A percentile compares a stretch with the other conserved stretches of the same genome.
phyloP scores from a whole-genome alignment of 2,113 vertebrate genomes.

The Rhea americana region DNA sequence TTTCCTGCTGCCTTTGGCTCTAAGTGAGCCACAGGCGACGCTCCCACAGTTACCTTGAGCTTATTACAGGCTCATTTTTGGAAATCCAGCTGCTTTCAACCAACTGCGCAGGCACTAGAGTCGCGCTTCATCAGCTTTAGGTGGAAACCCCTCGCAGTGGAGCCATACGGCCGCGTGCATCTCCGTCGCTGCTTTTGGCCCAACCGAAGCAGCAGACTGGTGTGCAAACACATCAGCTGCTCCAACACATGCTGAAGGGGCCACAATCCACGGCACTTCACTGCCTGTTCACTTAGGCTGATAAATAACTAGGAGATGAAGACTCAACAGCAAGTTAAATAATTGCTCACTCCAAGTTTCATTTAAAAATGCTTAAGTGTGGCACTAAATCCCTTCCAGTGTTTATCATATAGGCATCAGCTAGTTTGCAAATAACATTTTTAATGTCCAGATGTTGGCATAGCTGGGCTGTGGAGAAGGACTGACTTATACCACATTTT shows the following conservation, averaged over 20 bases:
- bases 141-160: neutral
- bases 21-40: neutral
- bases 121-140: neutral
- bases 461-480: neutral
- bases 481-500: neutral
- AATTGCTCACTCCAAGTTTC: neutral
- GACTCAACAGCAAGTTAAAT: neutral
- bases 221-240: neutral
- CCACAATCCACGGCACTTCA: neutral
- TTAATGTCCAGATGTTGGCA: neutral
- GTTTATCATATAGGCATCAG: neutral
- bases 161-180: neutral
- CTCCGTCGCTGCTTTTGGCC: neutral
- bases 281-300: neutral
- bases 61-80: neutral
- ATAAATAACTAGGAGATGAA: neutral
- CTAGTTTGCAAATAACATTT: constrained; percentile 15
- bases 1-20: neutral
- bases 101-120: neutral
- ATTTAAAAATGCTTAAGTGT: neutral
- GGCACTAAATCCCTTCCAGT: neutral
- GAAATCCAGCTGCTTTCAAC: neutral
- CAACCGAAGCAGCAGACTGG: neutral
- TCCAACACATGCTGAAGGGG: neutral
- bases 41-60: neutral